Evolutionary conservation across 2,888 invertebrate genomes (phyloP).

Genomic region (Hoplodrina ambigua): DNA sequence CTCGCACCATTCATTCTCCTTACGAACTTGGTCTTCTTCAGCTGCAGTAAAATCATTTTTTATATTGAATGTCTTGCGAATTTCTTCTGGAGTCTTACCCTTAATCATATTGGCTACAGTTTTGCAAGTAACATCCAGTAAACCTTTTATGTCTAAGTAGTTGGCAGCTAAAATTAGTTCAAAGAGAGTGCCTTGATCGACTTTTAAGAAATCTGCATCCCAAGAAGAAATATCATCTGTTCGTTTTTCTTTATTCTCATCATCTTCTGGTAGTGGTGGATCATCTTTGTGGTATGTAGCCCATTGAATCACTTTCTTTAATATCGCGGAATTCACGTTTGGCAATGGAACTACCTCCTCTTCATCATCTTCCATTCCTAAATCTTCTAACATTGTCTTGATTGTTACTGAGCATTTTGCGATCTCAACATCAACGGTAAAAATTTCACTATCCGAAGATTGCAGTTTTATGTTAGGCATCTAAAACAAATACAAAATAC

Average conservation of each 20-base stretch:
- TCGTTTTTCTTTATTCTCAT: constrained; percentile 99
- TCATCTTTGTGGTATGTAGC: constrained; percentile 98
- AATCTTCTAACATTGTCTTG: constrained; percentile 99
- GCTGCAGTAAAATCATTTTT: constrained; percentile 98
- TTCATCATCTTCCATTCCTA: constrained; percentile 97
- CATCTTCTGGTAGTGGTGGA: constrained; percentile 98
- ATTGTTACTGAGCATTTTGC: constrained; percentile 99
- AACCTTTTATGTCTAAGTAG: constrained; percentile 98
- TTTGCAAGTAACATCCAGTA: constrained; percentile 99
- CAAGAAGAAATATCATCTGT: constrained; percentile 99
- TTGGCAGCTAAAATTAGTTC: constrained; percentile 99
- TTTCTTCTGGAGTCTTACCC: constrained; percentile 99
- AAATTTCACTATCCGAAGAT: constrained; percentile 98
- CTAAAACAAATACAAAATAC: constrained; percentile 79
- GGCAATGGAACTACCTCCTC: constrained; percentile 99
- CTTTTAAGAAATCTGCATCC: constrained; percentile 99
- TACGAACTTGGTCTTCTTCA: constrained; percentile 99
- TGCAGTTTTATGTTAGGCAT: constrained; percentile 99
- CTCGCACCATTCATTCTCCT: constrained; percentile 98
- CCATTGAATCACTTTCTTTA: constrained; percentile 98
- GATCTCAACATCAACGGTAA: constrained; percentile 98
- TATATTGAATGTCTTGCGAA: constrained; percentile 98
- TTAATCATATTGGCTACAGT: constrained; percentile 99
- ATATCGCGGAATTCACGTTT: constrained; percentile 98
- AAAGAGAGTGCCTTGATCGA: constrained; percentile 98